Percentiles rank a stretch among this genome's conserved stretches.
Evolutionary conservation across 1,140 invertebrate species (phyloP).

Genomic region (Cydia amplana): DNA sequence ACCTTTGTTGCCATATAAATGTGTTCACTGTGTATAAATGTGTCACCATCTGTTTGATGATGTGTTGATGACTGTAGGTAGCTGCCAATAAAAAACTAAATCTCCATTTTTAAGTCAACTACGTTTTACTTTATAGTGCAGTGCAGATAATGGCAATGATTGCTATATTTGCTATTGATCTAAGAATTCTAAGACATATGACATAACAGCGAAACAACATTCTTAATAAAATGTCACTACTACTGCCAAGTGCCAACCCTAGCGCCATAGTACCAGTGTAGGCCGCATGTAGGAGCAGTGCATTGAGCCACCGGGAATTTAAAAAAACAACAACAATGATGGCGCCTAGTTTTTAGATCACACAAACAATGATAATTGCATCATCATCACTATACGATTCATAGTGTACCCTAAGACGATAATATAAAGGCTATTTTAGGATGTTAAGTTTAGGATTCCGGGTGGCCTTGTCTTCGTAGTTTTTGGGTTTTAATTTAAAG

Average conservation of each 20-base stretch:
- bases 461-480: not conserved
- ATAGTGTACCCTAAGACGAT: not conserved
- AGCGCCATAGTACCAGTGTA: constrained; percentile 39
- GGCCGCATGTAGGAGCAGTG: constrained; percentile 50
- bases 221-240: too few species aligned
- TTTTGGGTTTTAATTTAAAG: not conserved
- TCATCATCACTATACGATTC: constrained; percentile 4
- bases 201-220: too few species aligned
- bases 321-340: constrained; percentile 46
- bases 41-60: too few species aligned
- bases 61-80: too few species aligned
- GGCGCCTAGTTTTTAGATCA: constrained; percentile 42
- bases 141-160: too few species aligned
- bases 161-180: too few species aligned
- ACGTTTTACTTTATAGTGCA: too few species aligned
- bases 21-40: too few species aligned
- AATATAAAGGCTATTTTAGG: not conserved
- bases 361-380: constrained; percentile 21
- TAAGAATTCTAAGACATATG: too few species aligned
- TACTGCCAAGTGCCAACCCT: not conserved
- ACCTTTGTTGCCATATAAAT: too few species aligned
- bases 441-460: not conserved
- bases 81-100: too few species aligned
- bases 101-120: too few species aligned
- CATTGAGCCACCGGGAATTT: constrained; percentile 38